These are phyloP conservation scores for Thalassaphorura encarpata DNA, from an alignment of 1,140 invertebrate species.

Conservation along the genomic window DNA sequence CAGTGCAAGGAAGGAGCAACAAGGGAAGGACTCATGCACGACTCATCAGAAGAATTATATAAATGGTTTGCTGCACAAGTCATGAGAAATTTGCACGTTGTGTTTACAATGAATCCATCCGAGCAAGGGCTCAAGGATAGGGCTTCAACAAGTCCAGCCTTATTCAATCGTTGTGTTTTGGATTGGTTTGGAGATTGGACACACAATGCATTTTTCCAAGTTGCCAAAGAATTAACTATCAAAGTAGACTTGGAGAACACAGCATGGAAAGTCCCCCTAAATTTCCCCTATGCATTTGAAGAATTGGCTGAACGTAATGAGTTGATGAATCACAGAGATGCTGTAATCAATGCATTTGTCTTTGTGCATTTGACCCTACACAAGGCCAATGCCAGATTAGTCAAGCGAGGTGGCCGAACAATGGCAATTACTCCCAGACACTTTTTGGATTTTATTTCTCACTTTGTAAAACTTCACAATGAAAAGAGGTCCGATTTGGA, in stretches of 20 bases:
- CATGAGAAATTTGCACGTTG: constrained; percentile 97
- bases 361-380: constrained; percentile 97
- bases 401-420: constrained; percentile 82
- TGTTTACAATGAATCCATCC: constrained; percentile 99
- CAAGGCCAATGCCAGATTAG: constrained; percentile 77
- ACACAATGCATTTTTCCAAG: constrained; percentile 90
- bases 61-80: constrained; percentile 98
- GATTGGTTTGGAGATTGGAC: constrained; percentile 99
- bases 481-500: constrained; percentile 97
- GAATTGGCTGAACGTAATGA: constrained; percentile 54
- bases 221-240: constrained; percentile 40
- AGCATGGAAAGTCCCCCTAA: constrained; percentile 71
- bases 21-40: constrained; percentile 94
- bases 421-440: constrained; percentile 97
- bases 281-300: constrained; percentile 76
- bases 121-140: constrained; percentile 95
- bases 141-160: constrained; percentile 94
- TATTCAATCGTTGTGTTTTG: constrained; percentile 98
- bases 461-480: constrained; percentile 95
- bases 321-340: constrained; percentile 75
- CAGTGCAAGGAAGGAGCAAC: constrained; percentile 99
- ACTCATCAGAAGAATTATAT: constrained; percentile 96
- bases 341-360: constrained; percentile 95
- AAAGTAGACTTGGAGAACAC: constrained; percentile 71
- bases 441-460: constrained; percentile 99